Evolutionary conservation across 2,113 vertebrate genomes (phyloP), one percentile per base, ranked within the genome.

Genomic region (Fregata magnificens): DNA sequence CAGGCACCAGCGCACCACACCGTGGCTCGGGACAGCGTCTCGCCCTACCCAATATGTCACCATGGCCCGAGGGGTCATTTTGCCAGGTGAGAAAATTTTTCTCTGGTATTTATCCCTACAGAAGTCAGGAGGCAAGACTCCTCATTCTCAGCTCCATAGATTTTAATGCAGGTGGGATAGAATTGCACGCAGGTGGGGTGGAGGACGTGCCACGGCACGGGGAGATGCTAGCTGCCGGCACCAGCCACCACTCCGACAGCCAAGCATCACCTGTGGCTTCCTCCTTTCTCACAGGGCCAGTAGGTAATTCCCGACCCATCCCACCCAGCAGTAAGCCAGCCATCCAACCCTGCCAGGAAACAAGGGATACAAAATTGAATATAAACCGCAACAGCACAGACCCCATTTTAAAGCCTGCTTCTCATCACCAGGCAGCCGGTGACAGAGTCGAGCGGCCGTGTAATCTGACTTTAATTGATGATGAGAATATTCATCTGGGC

Each of bases 1-100:
- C 13, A 21, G 65, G 66, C 36, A 11, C 65, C n/a, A 5, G 25
- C 7, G 58, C 38, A 78, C 40, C 19, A 0, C 63, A 3, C 18
- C 4, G 1, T 29, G 1, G 0, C 31, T 31, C 1, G 2, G 28
- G 19, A 44, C 2, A 0, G 32, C 5, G 0, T 11, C 55, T 16
- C 12, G 0, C 31, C 40, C 40, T 16, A 26, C 38, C 52, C 38
- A 17, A 2, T 2, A 10, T 0, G 11, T 61, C 59, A 52, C 34
- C 24, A 9, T 4, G 25, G 59, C 44, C 38, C 1, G 0, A 29
- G 44, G 26, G 31, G n/a, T 29, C 45, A 9, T 25, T 58, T 31
- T 49, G 16, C 38, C 34, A 36, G 28, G 28, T 0, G 1, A 47
- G 38, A 16, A 47, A 13, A 26, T 10, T 53, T 63, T 74, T 13